Percentiles rank a stretch among this genome's conserved stretches.
These are phyloP conservation scores for Phorcus lineatus DNA, from an alignment of 2,888 invertebrate species.

Conservation along the genomic window DNA sequence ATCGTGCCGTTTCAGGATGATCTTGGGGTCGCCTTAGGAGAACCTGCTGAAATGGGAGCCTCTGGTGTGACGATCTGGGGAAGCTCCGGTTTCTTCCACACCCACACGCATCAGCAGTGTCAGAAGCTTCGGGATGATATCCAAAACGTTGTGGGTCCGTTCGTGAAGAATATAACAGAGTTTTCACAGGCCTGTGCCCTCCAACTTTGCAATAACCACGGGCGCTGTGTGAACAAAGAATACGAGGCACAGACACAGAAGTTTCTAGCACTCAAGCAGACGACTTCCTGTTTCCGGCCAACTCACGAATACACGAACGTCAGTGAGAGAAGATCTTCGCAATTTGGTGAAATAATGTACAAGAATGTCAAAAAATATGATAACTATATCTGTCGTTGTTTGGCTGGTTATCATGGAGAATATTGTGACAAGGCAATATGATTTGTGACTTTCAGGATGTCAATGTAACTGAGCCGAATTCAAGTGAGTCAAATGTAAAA, in stretches of 20 bases:
- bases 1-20: slow-evolving; percentile 48
- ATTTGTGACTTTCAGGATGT: too few relatives aligned
- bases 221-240: slow-evolving; percentile 49
- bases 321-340: not conserved
- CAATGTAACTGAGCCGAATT: too few relatives aligned
- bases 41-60: slow-evolving; percentile 56
- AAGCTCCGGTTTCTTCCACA: slow-evolving; percentile 43
- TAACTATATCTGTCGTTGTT: slow-evolving; percentile 46
- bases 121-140: slow-evolving; percentile 47
- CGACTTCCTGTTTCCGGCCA: slow-evolving; percentile 20
- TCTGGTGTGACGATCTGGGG: slow-evolving; percentile 66
- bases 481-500: too few relatives aligned
- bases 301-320: not conserved
- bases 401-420: slow-evolving; percentile 42
- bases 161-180: slow-evolving; percentile 45
- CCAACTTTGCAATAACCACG: slow-evolving; percentile 45
- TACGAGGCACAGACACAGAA: slow-evolving; percentile 37
- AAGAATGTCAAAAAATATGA: slow-evolving; percentile 20
- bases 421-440: slow-evolving; percentile 33
- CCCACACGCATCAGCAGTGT: slow-evolving; percentile 48
- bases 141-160: slow-evolving; percentile 56
- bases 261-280: slow-evolving; percentile 21
- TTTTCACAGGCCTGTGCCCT: slow-evolving; percentile 40
- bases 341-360: not conserved
- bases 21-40: slow-evolving; percentile 50